Percentiles rank a stretch among this genome's conserved stretches.
phyloP scores from a whole-genome alignment of 1,140 invertebrate genomes.

The Zaprionus lachaisei region DNA sequence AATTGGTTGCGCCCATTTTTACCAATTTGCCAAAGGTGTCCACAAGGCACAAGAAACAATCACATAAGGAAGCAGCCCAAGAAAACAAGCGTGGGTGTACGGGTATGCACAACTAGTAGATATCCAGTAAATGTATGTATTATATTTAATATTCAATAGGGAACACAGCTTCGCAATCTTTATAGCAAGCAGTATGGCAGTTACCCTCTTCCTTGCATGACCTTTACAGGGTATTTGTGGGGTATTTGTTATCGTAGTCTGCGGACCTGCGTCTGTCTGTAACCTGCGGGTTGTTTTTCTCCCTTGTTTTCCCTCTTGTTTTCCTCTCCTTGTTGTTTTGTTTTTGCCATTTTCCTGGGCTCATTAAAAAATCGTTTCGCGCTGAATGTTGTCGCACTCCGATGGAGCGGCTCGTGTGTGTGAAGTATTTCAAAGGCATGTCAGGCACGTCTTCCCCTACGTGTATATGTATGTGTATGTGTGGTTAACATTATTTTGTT shows the following conservation, averaged over 20 bases:
- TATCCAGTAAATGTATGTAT: not conserved
- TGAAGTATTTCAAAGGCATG: constrained; percentile 46
- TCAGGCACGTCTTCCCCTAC: not conserved
- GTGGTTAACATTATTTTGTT: constrained; percentile 63
- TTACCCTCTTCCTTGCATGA: not conserved
- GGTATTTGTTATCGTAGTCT: not conserved
- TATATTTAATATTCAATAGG: too few relatives aligned
- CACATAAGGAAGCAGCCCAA: constrained; percentile 20
- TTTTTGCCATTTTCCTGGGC: constrained; percentile 54
- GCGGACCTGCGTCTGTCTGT: too few relatives aligned
- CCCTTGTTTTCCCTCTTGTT: not conserved
- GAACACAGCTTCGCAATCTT: too few relatives aligned
- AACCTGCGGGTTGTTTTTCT: not conserved
- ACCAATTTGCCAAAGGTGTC: constrained; percentile 45
- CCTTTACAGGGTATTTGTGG: constrained; percentile 23
- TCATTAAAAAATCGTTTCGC: constrained; percentile 73
- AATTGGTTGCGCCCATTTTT: constrained; percentile 41
- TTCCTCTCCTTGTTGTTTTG: constrained; percentile 9
- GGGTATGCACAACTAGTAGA: not conserved
- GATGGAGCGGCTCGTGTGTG: constrained; percentile 28
- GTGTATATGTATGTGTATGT: constrained; percentile 25
- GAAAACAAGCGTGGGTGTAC: not conserved
- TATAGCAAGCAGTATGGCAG: too few relatives aligned
- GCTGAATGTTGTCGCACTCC: constrained; percentile 65
- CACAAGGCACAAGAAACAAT: constrained; percentile 33